These are phyloP conservation scores for Cyprinodon tularosa DNA, from an alignment of 2,113 vertebrate genomes.

Conservation along the genomic window DNA sequence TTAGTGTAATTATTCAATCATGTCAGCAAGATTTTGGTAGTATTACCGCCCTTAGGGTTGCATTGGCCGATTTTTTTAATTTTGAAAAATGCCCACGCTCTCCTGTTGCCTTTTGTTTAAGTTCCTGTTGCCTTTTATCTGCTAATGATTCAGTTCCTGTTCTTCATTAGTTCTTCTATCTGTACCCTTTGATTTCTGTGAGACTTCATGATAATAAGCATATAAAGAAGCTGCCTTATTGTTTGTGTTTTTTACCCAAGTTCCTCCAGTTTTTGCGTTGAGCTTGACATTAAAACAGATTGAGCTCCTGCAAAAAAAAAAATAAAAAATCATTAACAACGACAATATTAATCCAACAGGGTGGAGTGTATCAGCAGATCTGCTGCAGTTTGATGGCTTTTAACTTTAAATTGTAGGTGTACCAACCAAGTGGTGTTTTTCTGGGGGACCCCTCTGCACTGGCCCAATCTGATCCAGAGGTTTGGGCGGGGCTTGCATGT, in stretches of 20 bases:
- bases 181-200: not conserved
- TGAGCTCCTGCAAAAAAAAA: slow-evolving; percentile 55
- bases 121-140: not conserved
- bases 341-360: not conserved
- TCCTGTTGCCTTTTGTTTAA: not conserved
- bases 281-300: slow-evolving; percentile 71
- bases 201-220: not conserved
- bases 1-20: not conserved
- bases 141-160: not conserved
- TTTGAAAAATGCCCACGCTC: not conserved
- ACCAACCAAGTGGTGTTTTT: slow-evolving; percentile 65
- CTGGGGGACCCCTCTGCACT: slow-evolving; percentile 79
- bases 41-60: not conserved
- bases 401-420: not conserved
- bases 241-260: slow-evolving; percentile 79
- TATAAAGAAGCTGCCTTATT: not conserved
- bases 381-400: not conserved
- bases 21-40: not conserved
- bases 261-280: slow-evolving; percentile 75
- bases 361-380: not conserved
- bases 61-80: not conserved
- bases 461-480: slow-evolving; percentile 73
- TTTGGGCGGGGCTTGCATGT: slow-evolving; percentile 78
- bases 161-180: not conserved
- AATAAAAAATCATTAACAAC: not conserved